Evolutionary conservation across 2,888 invertebrate genomes (phyloP).

Genomic region (Drosophila kokeensis): DNA sequence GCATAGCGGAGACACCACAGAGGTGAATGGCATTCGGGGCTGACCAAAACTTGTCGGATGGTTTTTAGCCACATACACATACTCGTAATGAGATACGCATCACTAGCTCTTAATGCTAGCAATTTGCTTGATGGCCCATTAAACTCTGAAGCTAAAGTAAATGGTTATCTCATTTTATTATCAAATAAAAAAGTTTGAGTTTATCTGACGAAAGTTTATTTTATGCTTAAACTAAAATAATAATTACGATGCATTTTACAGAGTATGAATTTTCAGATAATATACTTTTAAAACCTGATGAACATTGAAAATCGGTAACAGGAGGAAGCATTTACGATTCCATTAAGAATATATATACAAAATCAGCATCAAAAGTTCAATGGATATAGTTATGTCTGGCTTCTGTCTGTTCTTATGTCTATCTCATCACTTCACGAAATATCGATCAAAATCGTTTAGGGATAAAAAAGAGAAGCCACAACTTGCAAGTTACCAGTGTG

Average conservation of each 20-base stretch:
- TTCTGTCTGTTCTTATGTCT: background rate
- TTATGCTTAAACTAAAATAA: background rate
- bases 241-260: background rate
- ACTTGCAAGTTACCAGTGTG: rapidly evolving
- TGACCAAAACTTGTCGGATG: constrained; percentile 31
- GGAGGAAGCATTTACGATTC: background rate
- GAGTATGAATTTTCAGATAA: background rate
- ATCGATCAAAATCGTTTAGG: background rate
- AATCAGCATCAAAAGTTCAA: background rate
- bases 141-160: constrained; percentile 30
- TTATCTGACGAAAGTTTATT: background rate
- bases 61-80: constrained; percentile 10
- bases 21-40: constrained; percentile 58
- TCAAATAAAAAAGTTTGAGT: constrained; percentile 6
- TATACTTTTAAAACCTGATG: background rate
- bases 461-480: background rate
- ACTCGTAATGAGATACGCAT: constrained; percentile 56
- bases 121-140: constrained; percentile 54
- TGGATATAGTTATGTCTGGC: background rate
- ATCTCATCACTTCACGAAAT: background rate
- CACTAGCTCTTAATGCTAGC: constrained; percentile 50
- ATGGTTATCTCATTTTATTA: constrained; percentile 21
- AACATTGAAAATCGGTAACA: background rate
- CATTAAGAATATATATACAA: background rate
- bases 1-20: constrained; percentile 27